Evolutionary conservation across 2,113 vertebrate species (phyloP).

Genomic region (Sus scrofa): DNA sequence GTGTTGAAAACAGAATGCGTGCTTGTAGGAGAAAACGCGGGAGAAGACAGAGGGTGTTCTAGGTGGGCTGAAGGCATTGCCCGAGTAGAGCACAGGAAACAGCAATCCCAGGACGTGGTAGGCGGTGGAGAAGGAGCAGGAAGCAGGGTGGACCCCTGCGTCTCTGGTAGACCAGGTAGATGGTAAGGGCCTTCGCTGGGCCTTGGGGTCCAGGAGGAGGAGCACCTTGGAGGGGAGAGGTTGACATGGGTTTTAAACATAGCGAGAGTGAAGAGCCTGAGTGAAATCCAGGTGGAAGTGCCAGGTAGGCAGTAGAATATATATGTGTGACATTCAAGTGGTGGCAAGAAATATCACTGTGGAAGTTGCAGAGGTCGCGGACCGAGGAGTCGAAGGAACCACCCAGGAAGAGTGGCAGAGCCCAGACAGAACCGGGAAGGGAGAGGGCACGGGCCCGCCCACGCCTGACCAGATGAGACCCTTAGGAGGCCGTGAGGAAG

Average conservation of each 20-base stretch:
- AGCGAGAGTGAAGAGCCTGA: background rate
- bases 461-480: background rate
- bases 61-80: conserved; percentile 13
- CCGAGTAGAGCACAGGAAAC: background rate
- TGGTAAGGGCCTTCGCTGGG: background rate
- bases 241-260: conserved; percentile 10
- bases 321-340: background rate
- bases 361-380: background rate
- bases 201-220: conserved; percentile 11
- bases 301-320: background rate
- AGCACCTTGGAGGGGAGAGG: conserved; percentile 19
- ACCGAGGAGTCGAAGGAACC: conserved; percentile 15
- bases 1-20: background rate
- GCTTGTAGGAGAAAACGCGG: conserved; percentile 14
- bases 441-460: background rate
- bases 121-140: background rate
- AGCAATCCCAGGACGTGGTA: background rate
- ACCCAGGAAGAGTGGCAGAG: background rate
- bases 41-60: conserved; percentile 21
- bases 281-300: conserved; percentile 38
- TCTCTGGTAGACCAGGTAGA: conserved; percentile 21
- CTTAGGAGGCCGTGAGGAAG: background rate
- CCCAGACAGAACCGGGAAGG: background rate
- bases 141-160: background rate
- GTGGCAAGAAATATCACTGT: background rate